Evolutionary conservation across 1,140 invertebrate genomes (phyloP).

Genomic region (Heliconius hermathena): DNA sequence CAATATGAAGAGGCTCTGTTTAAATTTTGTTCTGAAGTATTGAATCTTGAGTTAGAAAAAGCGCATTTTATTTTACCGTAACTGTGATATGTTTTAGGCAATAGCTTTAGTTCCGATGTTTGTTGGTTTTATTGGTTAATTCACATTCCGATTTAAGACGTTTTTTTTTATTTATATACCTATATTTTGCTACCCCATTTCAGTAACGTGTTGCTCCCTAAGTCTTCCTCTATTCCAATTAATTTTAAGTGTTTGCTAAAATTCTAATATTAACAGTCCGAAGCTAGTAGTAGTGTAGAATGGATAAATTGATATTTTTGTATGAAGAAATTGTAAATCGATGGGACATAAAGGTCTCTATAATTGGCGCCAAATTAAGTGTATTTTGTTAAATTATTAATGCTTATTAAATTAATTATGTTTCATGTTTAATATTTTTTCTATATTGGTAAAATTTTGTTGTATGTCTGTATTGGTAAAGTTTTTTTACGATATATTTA

Average conservation of each 20-base stretch:
- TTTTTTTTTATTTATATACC: background rate
- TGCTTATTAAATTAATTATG: background rate
- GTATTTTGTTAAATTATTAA: background rate
- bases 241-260: conserved; percentile 22
- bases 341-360: background rate
- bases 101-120: conserved; percentile 39
- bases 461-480: too few relatives aligned
- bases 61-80: conserved; percentile 68
- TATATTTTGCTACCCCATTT: background rate
- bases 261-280: conserved; percentile 3
- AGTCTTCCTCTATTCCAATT: conserved; percentile 35
- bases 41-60: background rate
- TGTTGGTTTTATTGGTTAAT: conserved; percentile 13
- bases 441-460: background rate
- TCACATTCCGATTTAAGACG: conserved; percentile 23
- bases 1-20: background rate
- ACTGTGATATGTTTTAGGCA: conserved; percentile 65
- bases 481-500: background rate
- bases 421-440: background rate
- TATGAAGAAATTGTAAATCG: background rate
- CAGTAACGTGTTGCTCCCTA: conserved; percentile 4
- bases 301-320: conserved; percentile 7
- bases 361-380: background rate
- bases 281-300: conserved; percentile 10
- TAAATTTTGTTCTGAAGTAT: background rate